Percentiles rank a stretch among this genome's conserved stretches.
Conservation (phyloP, 2,113 vertebrate species). For the Hippocampus barbouri region DNA sequence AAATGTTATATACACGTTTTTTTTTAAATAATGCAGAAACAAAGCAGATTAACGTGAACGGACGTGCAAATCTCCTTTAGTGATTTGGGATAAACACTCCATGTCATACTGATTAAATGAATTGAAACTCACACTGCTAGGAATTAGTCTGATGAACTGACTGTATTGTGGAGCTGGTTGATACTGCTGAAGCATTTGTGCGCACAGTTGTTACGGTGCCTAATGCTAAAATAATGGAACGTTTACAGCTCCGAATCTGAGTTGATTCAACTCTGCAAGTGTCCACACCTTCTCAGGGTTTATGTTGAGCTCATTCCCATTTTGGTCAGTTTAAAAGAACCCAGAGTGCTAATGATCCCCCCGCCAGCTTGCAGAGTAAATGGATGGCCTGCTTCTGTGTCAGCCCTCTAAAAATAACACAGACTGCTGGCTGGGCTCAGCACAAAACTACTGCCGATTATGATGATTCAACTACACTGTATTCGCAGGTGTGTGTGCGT, state of each 20-base stretch:
- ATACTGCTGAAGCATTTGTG: background rate
- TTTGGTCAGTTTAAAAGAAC: slow-evolving; percentile 62
- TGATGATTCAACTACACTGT: slow-evolving; percentile 72
- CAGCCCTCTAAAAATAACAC: slow-evolving; percentile 73
- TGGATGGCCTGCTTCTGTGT: slow-evolving; percentile 69
- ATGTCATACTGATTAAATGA: background rate
- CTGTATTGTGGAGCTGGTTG: background rate
- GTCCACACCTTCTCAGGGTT: slow-evolving; percentile 61
- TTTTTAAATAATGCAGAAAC: background rate
- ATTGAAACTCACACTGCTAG: background rate
- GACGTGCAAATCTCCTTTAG: background rate
- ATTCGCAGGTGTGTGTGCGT: slow-evolving; percentile 58
- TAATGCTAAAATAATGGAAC: slow-evolving; percentile 42
- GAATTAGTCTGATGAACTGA: slow-evolving; percentile 3
- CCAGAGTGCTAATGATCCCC: slow-evolving; percentile 51
- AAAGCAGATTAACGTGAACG: background rate
- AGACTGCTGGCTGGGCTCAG: slow-evolving; percentile 68
- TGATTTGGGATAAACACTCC: slow-evolving; percentile 2
- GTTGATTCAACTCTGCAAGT: slow-evolving; percentile 45
- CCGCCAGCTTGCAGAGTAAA: slow-evolving; percentile 65
- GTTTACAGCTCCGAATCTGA: slow-evolving; percentile 37
- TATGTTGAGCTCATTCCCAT: slow-evolving; percentile 63
- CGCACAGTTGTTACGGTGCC: slow-evolving; percentile 12
- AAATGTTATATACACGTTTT: background rate
- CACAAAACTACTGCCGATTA: slow-evolving; percentile 72